Evolutionary conservation across 37 sponge, comb jelly and placozoan genomes (phyloP), one percentile per base, ranked within the genome.

Genomic region (Oscarella lobularis): DNA sequence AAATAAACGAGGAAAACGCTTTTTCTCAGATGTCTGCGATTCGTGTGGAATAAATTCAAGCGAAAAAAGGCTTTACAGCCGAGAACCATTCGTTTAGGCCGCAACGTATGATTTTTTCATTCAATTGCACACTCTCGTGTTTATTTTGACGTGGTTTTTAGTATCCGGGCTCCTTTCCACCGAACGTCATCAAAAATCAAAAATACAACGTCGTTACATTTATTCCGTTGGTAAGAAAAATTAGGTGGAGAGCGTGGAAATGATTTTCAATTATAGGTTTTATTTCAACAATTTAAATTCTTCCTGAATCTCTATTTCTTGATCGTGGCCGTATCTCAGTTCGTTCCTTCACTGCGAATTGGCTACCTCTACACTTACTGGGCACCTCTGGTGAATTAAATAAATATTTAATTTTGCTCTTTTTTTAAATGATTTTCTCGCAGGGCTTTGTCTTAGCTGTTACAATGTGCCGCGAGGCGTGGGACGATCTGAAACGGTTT

Each of bases 231-330:
- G 91, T 90, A 29, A 36, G 68, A n/a, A n/a, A n/a, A n/a, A n/a
- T n/a, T n/a, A n/a, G n/a, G n/a, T n/a, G n/a, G n/a, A n/a, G n/a
- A n/a, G n/a, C n/a, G n/a, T n/a, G n/a, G n/a, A n/a, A n/a, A n/a
- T n/a, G n/a, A n/a, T n/a, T 2, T 0, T 70, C 3, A 3, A 33
- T 54, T 33, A 31, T 41, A 88, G 89, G 92, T 95, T 3, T 79
- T 95, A n/a, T 95, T 72, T 40, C 77, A 95, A 40, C 96, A 95
- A 80, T 95, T 95, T 83, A 95, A 86, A 67, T 87, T 95, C 73
- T 95, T 95, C 72, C 82, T 95, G 69, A 95, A 91, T 40, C 83
- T 95, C 37, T 95, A 95, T 78, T 95, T 95, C 73, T 82, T 95
- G 68, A 67, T 83, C 27, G 79, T 95, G 3, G 92, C 96, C 0